A percentile compares a stretch with the other conserved stretches of the same genome.
These are phyloP conservation scores for Antheraea mylitta DNA, from an alignment of 1,140 invertebrate genomes.

Conservation along the genomic window DNA sequence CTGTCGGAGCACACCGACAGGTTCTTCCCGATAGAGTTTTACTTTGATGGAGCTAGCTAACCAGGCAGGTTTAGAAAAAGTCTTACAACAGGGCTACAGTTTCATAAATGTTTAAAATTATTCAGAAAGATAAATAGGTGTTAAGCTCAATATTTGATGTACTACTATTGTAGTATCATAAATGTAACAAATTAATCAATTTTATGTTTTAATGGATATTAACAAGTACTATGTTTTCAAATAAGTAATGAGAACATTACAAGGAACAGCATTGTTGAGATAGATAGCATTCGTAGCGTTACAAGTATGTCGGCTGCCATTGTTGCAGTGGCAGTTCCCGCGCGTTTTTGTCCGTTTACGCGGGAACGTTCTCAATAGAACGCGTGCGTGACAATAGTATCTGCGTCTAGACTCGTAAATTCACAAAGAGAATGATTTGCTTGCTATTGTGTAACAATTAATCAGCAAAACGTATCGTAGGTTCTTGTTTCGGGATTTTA, in stretches of 20 bases:
- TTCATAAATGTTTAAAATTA: too few relatives aligned
- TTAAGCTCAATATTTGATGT: too few relatives aligned
- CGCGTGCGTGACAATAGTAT: conserved; percentile 70
- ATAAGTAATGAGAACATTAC: conserved; percentile 63
- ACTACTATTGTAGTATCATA: too few relatives aligned
- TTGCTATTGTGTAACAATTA: conserved; percentile 60
- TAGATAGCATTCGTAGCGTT: conserved; percentile 74
- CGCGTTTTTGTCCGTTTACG: conserved; percentile 72
- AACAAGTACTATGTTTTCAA: conserved; percentile 14
- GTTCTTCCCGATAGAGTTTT: too few relatives aligned
- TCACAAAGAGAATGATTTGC: conserved; percentile 67
- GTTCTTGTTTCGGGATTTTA: neutral
- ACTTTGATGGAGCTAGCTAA: too few relatives aligned
- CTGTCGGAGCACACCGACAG: too few relatives aligned
- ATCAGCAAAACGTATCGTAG: neutral
- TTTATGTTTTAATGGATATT: too few relatives aligned
- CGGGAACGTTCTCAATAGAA: conserved; percentile 75
- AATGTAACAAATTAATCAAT: too few relatives aligned
- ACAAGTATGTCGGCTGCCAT: conserved; percentile 63
- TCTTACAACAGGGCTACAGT: too few relatives aligned
- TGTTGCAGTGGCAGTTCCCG: conserved; percentile 64
- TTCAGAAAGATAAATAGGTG: too few relatives aligned
- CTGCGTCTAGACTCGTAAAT: conserved; percentile 31
- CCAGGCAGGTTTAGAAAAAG: too few relatives aligned
- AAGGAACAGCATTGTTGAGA: conserved; percentile 46